Percentiles rank a stretch among this genome's conserved stretches.
phyloP scores from a whole-genome alignment of 2,797 vertebrate genomes.

The Astyanax mexicanus region DNA sequence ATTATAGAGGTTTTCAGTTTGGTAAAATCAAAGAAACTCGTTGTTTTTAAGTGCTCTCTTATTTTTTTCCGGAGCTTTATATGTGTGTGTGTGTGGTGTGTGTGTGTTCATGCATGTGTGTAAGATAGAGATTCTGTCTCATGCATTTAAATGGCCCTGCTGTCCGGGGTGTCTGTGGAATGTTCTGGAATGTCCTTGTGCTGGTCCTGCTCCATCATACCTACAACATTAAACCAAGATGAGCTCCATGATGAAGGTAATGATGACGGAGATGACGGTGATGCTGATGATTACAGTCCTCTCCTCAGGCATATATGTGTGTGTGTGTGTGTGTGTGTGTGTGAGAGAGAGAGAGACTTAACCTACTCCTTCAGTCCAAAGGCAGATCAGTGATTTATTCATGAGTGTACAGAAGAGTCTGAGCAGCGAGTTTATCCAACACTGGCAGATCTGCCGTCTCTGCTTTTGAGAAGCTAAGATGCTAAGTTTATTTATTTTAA shows the following conservation, averaged over 20 bases:
- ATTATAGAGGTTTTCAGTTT: no score
- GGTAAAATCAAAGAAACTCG: no score
- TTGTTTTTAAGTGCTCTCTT: no score
- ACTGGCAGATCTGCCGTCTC: no score
- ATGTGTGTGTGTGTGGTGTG: no score
- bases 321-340: conserved; percentile 7
- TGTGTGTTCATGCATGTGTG: not conserved
- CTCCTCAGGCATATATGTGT: conserved; percentile 16
- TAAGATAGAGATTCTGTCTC: conserved; percentile 21
- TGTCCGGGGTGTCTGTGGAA: conserved; percentile 4
- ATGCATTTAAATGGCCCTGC: conserved; percentile 33
- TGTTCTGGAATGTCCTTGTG: conserved; percentile 30
- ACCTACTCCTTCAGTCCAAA: not conserved
- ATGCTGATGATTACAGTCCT: conserved; percentile 1
- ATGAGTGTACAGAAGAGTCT: not conserved
- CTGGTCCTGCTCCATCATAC: conserved; percentile 3
- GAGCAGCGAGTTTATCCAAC: no score
- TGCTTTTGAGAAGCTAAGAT: no score
- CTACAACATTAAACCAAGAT: conserved; percentile 13
- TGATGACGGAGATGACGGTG: no score
- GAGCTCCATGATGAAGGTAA: conserved; percentile 2
- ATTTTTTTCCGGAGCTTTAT: no score
- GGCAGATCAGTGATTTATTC: not conserved
- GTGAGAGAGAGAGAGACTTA: not conserved
- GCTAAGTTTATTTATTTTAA: no score